Conservation (phyloP, 2,113 vertebrate genomes). For the Ophthalmotilapia sp. region DNA sequence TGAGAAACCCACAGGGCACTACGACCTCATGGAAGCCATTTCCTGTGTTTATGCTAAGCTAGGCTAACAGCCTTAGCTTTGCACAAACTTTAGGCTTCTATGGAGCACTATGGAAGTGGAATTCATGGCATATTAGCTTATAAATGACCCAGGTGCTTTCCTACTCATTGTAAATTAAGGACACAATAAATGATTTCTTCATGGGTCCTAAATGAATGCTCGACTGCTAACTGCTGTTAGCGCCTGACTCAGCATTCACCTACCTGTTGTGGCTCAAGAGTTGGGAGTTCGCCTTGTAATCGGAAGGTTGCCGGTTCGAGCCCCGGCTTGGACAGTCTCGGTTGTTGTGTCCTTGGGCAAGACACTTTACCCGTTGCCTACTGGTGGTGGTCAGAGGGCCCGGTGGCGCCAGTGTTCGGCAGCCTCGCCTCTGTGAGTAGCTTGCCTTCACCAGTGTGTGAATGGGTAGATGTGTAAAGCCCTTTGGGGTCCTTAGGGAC, state of each 20-base stretch:
- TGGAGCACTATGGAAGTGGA: not conserved
- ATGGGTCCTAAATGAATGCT: not conserved
- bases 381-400: not conserved
- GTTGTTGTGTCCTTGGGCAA: no score
- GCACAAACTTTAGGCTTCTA: not conserved
- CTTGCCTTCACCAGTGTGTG: not conserved
- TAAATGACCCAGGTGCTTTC: not conserved
- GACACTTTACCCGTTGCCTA: no score
- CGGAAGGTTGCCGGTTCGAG: no score
- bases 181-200: not conserved
- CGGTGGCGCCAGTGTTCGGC: fast-evolving
- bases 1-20: not conserved
- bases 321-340: no score
- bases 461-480: not conserved
- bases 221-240: not conserved
- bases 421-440: not conserved
- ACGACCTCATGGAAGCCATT: not conserved
- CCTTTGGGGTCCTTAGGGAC: not conserved
- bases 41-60: not conserved
- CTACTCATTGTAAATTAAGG: not conserved
- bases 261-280: not conserved
- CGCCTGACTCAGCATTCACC: not conserved
- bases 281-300: no score
- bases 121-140: not conserved
- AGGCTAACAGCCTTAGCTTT: not conserved